phyloP scores from a whole-genome alignment of 2,888 invertebrate genomes.

The Megalurothrips usitatus region DNA sequence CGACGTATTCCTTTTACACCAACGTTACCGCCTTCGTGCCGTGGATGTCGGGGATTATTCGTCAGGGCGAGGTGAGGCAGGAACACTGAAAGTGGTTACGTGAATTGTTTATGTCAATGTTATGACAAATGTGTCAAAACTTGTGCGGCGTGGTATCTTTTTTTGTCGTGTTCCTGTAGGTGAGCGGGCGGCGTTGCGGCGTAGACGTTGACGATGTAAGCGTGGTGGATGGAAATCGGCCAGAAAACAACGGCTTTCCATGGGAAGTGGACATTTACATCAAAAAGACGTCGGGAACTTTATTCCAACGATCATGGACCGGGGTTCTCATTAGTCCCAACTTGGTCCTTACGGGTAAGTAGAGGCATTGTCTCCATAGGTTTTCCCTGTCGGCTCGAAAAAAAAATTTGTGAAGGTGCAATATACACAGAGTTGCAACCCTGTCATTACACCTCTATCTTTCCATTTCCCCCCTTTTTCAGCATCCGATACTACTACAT shows the following conservation, averaged over 20 bases:
- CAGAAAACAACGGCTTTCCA: not conserved
- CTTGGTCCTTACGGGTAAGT: not conserved
- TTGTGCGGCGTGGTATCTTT: too few relatives aligned
- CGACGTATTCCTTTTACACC: not conserved
- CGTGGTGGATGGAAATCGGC: not conserved
- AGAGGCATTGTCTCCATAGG: not conserved
- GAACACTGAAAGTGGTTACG: not conserved
- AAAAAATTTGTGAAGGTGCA: too few relatives aligned
- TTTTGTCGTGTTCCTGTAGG: not conserved
- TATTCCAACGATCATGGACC: not conserved
- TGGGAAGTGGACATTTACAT: not conserved
- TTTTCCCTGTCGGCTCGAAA: too few relatives aligned
- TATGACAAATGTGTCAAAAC: too few relatives aligned
- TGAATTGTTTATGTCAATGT: not conserved
- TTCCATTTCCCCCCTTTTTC: too few relatives aligned
- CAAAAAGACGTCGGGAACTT: not conserved
- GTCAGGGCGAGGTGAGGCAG: not conserved
- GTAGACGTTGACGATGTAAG: not conserved
- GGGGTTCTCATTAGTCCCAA: not conserved
- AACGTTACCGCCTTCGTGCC: conserved; percentile 13
- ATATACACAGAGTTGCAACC: too few relatives aligned
- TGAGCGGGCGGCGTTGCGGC: conserved; percentile 3
- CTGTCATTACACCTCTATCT: too few relatives aligned
- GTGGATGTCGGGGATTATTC: conserved; percentile 1
- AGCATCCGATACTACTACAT: too few relatives aligned